Conservation (phyloP, 2,888 invertebrate genomes). For the Idaea biselata region DNA sequence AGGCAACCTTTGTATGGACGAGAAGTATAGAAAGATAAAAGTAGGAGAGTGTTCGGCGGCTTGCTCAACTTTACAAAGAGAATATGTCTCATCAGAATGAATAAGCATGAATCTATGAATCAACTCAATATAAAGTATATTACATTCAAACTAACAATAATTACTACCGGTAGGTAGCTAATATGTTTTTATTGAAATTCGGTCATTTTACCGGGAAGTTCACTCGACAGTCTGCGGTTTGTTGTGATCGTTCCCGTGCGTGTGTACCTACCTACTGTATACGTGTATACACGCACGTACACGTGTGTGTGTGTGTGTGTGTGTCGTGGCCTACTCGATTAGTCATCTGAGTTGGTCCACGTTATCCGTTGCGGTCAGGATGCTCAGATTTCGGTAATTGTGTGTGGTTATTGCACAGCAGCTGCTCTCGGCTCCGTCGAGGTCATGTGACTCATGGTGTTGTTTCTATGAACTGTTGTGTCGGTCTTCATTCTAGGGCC, state of each 20-base stretch:
- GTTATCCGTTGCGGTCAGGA: conserved; percentile 14
- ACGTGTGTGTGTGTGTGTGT: neutral
- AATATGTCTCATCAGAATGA: neutral
- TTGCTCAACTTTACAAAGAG: too few relatives aligned
- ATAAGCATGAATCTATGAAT: neutral
- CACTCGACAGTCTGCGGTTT: neutral
- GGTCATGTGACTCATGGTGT: neutral
- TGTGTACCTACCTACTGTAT: neutral
- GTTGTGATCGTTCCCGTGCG: neutral
- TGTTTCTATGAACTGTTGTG: neutral
- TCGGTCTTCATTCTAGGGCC: too few relatives aligned
- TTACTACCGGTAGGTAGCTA: conserved; percentile 38
- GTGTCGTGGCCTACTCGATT: neutral
- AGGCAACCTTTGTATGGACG: too few relatives aligned
- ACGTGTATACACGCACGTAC: neutral
- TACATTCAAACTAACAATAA: conserved; percentile 17
- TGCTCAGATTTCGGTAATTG: conserved; percentile 27
- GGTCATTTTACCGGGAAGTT: neutral
- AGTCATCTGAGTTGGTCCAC: neutral
- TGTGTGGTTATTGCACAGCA: neutral
- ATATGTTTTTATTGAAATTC: neutral
- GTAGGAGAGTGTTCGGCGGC: too few relatives aligned
- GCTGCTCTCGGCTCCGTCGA: conserved; percentile 26
- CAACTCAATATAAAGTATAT: neutral
- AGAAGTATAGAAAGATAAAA: too few relatives aligned